Percentiles rank a stretch among this genome's conserved stretches.
phyloP scores from a whole-genome alignment of 2,113 vertebrate species.

The Etheostoma spectabile region DNA sequence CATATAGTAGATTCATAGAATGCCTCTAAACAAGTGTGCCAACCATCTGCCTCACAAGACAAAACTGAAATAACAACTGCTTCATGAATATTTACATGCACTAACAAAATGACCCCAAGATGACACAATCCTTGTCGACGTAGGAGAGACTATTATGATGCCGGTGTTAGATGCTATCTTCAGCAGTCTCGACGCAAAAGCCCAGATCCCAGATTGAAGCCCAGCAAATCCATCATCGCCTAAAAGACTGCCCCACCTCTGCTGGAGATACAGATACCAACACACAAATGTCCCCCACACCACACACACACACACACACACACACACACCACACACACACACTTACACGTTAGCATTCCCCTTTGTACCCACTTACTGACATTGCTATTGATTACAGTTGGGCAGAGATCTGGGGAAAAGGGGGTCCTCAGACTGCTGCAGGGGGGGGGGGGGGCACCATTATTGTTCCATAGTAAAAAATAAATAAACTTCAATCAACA shows the following conservation, averaged over 20 bases:
- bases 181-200: constrained; percentile 49
- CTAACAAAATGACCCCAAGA: constrained; percentile 41
- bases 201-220: constrained; percentile 35
- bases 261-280: constrained; percentile 32
- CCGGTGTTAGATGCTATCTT: constrained; percentile 26
- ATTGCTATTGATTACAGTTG: constrained; percentile 63
- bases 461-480: too few species aligned
- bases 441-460: too few species aligned
- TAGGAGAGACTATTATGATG: constrained; percentile 26
- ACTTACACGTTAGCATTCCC: constrained; percentile 54
- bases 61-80: constrained; percentile 11
- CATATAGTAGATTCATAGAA: too few species aligned
- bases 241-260: constrained; percentile 61
- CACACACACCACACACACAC: background rate
- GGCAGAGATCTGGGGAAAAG: too few species aligned
- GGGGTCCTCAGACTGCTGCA: too few species aligned
- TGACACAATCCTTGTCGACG: constrained; percentile 41
- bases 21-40: background rate
- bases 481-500: too few species aligned
- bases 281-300: constrained; percentile 5
- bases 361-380: constrained; percentile 43
- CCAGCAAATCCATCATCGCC: constrained; percentile 56
- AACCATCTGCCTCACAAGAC: background rate
- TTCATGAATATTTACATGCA: constrained; percentile 41
- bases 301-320: background rate